Evolutionary conservation across 37 sponge, comb jelly and placozoan genomes (phyloP).

Genomic region (Geodia barretti): DNA sequence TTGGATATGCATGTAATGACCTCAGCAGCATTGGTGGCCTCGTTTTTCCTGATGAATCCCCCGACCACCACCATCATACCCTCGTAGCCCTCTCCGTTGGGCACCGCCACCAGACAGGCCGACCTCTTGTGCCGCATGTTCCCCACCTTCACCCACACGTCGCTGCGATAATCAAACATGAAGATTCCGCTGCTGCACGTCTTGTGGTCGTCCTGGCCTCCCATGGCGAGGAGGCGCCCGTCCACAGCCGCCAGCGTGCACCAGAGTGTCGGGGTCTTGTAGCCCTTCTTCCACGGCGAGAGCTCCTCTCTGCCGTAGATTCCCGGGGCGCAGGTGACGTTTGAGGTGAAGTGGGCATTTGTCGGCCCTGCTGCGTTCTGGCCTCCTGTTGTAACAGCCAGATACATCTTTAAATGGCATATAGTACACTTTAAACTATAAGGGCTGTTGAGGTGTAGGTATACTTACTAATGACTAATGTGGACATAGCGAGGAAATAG

Average conservation of each 20-base stretch:
- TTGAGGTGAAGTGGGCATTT: neutral
- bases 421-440: too few relatives aligned
- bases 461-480: too few relatives aligned
- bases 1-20: too few relatives aligned
- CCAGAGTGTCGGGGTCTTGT: neutral
- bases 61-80: neutral
- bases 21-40: neutral
- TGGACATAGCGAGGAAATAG: too few relatives aligned
- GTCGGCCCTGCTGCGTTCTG: neutral
- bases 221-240: neutral
- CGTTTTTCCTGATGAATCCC: neutral
- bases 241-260: neutral
- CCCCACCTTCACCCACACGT: neutral
- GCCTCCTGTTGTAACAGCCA: too few relatives aligned
- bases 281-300: neutral
- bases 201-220: neutral
- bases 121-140: neutral
- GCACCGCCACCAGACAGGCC: neutral
- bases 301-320: neutral
- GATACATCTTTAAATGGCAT: too few relatives aligned
- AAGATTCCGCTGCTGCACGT: neutral
- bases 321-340: neutral
- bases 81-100: neutral
- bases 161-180: neutral
- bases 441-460: too few relatives aligned